Evolutionary conservation across 2,797 vertebrate genomes (phyloP), one percentile per base, ranked within the genome.

Genomic region (Amblyopsis hoosieri): DNA sequence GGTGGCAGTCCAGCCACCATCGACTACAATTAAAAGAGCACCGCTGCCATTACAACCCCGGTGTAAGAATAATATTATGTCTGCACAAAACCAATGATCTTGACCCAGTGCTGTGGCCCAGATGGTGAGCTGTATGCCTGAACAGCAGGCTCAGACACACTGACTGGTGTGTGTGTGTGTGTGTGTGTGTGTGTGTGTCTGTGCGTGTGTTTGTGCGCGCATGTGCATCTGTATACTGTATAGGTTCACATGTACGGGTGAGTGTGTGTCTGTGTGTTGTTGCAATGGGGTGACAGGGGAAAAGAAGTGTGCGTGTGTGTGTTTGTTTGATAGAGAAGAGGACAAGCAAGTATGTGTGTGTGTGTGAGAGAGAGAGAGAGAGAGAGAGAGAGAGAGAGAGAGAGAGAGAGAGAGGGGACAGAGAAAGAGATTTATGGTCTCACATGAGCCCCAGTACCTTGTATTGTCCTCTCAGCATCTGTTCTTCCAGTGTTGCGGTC

Each of bases 401-500:
- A 60, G 72, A 74, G 82, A 87, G 73, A 62, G 81, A 84, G 78
- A 85, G 87, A 82, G 78, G 84, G 90, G 90, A 91, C 79, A 84
- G 75, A 81, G 90, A 94, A 92, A 90, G 93, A 98, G 95, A 98
- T 97, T 97, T 98, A 98, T 97, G 92, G 95, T 94, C 94, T 94
- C 94, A 94, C 96, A 94, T 94, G 93, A 94, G 93, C 92, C 94
- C 94, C 94, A 94, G 92, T 98, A 99, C 97, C 97, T 99, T 99
- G 97, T 98, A 99, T 98, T 98, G 97, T 98, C 97, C 97, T 99
- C 95, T 99, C 97, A 95, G 97, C 96, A 98, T 99, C 97, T 98
- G 97, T 96, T 98, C 97, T 96, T 93, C 95, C 94, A 93, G 95
- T 95, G 81, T 95, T 96, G 94, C 96, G 97, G 96, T 99, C 97